phyloP scores from a whole-genome alignment of 2,888 invertebrate genomes.

The Tachina fera region DNA sequence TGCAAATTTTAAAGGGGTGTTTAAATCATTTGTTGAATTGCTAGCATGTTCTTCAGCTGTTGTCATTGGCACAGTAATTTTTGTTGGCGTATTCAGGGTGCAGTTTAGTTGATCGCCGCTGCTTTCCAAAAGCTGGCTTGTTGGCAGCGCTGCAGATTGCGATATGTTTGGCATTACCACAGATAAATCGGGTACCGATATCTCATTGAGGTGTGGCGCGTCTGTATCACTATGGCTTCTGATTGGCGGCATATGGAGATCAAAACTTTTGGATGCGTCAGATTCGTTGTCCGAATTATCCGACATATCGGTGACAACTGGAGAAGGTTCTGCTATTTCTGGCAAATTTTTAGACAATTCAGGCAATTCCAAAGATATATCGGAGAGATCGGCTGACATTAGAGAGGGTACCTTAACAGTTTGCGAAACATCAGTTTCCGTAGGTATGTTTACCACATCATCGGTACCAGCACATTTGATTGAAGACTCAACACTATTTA shows the following conservation, averaged over 20 bases:
- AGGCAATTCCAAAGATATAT: slow-evolving; percentile 48
- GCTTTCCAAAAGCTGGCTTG: slow-evolving; percentile 14
- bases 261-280: slow-evolving; percentile 24
- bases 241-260: background rate
- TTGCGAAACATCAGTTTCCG: background rate
- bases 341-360: slow-evolving; percentile 56
- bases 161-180: slow-evolving; percentile 39
- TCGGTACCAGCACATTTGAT: background rate
- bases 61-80: background rate
- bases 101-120: slow-evolving; percentile 18
- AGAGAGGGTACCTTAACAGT: background rate
- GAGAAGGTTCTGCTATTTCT: slow-evolving; percentile 59
- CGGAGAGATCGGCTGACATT: slow-evolving; percentile 48
- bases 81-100: slow-evolving; percentile 41
- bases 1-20: slow-evolving; percentile 44
- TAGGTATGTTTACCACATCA: slow-evolving; percentile 18
- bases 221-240: background rate
- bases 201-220: background rate
- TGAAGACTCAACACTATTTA: slow-evolving; percentile 22
- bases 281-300: slow-evolving; percentile 51
- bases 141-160: background rate
- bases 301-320: slow-evolving; percentile 60
- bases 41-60: background rate
- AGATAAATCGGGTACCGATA: slow-evolving; percentile 28
- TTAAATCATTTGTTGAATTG: slow-evolving; percentile 22